Base-by-base conservation (phyloP, 2,888 invertebrate species). In the Leucoma salicis region DNA sequence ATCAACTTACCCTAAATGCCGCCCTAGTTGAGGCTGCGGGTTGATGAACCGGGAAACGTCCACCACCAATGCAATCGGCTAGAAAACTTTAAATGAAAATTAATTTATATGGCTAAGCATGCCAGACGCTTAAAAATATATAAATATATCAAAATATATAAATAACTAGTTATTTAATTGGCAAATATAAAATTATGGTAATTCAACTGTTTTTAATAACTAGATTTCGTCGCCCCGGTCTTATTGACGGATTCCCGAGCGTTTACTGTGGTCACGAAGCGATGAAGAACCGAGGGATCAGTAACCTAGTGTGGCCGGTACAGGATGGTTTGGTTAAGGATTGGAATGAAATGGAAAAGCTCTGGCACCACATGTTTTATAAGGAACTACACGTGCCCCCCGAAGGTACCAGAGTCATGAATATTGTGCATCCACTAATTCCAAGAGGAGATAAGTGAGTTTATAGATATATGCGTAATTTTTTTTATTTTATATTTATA, bases 341-440 rank as follows among this genome's bases (percentile, higher is more conserved):
- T 77, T 96, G 96, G 96, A 94, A 95, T 57, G 96, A 96, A 66
- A 95, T 96, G 94, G 96, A 96, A 80, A 96, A 95, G 78, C 93
- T 96, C 59, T 96, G 96, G 95, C 95, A 96, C 74, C 95, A 96
- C 75, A 92, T 94, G 14, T 96, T 96, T 82, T 96, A 95, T 89
- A 95, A 94, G 68, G 95, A 95, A 68, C 88, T 96, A 40, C 91
- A 94, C 57, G 94, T 95, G 8, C 94, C 96, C 2, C 96, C 96
- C 0, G 96, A 96, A 77, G 94, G 94, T 63, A 93, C 95, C 58
- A 95, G 93, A 11, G 92, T 96, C 24, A 90, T 97, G 63, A 90
- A 95, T 49, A 94, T 95, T 1, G 94, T 96, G 69, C 95, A 96
- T 32, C 96, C 96, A 0, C 90, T 96, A 34, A 94, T 95, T 66